Evolutionary conservation across 2,797 vertebrate species (phyloP).

Genomic region (Cossypha caffra): DNA sequence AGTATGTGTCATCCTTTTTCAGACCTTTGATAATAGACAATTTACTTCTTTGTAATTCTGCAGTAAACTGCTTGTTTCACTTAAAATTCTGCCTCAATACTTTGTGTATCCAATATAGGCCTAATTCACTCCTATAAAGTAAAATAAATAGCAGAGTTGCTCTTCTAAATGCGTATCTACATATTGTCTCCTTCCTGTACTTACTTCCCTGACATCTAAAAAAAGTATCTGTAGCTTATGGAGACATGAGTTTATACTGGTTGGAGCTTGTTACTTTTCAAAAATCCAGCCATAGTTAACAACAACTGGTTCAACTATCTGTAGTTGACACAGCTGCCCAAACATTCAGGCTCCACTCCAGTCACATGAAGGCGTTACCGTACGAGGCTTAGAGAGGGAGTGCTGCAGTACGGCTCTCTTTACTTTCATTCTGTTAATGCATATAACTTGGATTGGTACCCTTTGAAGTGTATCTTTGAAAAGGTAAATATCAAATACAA

Average conservation of each 20-base stretch:
- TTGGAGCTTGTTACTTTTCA: neutral
- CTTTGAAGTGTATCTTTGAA: neutral
- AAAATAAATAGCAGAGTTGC: neutral
- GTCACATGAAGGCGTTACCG: neutral
- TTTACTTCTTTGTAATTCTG: neutral
- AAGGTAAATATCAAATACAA: constrained; percentile 44
- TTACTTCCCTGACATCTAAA: neutral
- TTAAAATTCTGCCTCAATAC: neutral
- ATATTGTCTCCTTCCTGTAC: neutral
- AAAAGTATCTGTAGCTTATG: neutral
- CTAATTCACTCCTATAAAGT: neutral
- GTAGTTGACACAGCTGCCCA: constrained; percentile 53
- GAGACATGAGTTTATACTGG: neutral
- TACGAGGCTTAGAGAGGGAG: neutral
- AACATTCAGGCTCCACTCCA: constrained; percentile 1
- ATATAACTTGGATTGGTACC: neutral
- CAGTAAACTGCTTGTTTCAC: neutral
- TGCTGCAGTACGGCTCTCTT: neutral
- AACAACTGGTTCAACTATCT: neutral
- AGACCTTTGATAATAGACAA: neutral
- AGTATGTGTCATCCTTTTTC: neutral
- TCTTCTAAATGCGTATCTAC: neutral
- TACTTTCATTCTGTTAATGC: neutral
- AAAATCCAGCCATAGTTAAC: neutral
- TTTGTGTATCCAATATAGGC: neutral